Evolutionary conservation across 2,888 invertebrate species (phyloP).

Genomic region (Trilocha varians): DNA sequence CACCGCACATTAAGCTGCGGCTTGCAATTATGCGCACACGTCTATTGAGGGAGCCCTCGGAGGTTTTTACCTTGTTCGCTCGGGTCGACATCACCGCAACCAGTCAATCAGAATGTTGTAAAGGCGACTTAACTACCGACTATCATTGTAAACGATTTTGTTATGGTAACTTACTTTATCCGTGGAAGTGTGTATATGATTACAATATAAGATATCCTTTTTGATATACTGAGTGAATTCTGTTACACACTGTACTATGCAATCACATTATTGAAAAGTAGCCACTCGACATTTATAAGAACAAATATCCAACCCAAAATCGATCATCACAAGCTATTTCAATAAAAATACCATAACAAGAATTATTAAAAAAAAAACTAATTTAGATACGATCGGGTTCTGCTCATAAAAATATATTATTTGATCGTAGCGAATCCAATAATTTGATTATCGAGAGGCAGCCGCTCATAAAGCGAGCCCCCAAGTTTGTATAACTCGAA

Average conservation of each 20-base stretch:
- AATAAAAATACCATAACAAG: background rate
- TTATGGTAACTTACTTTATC: too few species aligned
- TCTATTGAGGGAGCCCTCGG: conserved; percentile 15
- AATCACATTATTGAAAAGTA: too few species aligned
- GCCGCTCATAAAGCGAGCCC: background rate
- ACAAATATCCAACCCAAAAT: background rate
- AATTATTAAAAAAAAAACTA: background rate
- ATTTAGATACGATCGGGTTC: background rate
- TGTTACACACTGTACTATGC: too few species aligned
- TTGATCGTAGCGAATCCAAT: background rate
- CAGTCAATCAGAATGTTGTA: background rate
- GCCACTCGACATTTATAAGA: too few species aligned
- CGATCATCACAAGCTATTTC: background rate
- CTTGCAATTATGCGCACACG: conserved; percentile 40
- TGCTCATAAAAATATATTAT: background rate
- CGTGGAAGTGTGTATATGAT: too few species aligned
- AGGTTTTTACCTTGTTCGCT: background rate
- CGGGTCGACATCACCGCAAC: conserved; percentile 6
- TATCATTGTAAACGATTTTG: background rate
- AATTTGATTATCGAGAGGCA: background rate
- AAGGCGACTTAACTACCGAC: background rate
- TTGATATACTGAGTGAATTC: too few species aligned
- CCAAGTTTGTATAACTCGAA: conserved; percentile 2
- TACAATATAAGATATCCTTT: too few species aligned
- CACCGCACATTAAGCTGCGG: conserved; percentile 56